A percentile compares a stretch with the other conserved stretches of the same genome.
Conservation (phyloP, 2,797 vertebrate species). For the Myioborus melanocephalus region DNA sequence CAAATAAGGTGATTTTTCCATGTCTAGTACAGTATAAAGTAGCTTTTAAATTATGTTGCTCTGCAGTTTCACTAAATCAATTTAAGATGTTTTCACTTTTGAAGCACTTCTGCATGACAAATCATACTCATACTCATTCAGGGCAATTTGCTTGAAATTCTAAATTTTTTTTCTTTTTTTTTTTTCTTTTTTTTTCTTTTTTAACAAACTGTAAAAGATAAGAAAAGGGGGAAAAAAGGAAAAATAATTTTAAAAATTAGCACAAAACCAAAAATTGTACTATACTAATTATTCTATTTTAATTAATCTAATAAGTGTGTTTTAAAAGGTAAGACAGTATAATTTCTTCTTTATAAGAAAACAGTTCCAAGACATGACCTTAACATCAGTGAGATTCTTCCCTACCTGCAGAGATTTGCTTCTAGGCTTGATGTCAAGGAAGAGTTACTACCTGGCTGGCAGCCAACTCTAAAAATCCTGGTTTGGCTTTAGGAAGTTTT, state of each 20-base stretch:
- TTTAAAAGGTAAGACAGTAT: not conserved
- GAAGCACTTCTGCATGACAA: accelerated
- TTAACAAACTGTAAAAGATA: not conserved
- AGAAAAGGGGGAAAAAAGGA: accelerated
- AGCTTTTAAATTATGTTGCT: not conserved
- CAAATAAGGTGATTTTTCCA: not conserved
- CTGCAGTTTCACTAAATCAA: accelerated
- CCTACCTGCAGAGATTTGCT: not conserved
- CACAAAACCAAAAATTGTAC: accelerated
- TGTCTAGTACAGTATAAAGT: not conserved
- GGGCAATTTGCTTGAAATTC: not conserved
- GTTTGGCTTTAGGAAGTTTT: not conserved
- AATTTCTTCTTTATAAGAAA: not conserved
- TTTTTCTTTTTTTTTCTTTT: no score
- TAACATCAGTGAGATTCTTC: not conserved
- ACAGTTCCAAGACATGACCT: accelerated
- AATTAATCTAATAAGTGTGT: not conserved
- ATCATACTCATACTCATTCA: not conserved
- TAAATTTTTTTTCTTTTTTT: accelerated
- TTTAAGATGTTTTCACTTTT: not conserved
- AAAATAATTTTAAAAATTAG: no score
- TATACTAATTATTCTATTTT: not conserved
- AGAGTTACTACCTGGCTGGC: not conserved
- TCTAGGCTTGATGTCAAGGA: not conserved
- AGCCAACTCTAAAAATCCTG: not conserved